Percentiles rank a stretch among this genome's conserved stretches.
Conservation (phyloP, 2,888 invertebrate species). For the Heliconius cydno region DNA sequence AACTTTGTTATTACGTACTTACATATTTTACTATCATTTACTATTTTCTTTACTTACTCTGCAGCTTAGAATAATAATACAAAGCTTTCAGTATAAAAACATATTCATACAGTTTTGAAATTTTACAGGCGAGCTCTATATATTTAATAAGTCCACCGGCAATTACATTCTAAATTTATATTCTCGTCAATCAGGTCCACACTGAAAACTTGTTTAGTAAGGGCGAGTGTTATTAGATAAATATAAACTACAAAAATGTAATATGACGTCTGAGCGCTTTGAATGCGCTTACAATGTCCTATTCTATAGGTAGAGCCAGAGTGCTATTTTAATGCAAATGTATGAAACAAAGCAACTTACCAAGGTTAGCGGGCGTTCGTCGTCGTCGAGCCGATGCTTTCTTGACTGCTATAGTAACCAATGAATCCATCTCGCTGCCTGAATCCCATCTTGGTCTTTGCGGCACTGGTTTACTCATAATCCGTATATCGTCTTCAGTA, state of each 20-base stretch:
- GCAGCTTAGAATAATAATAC: no score
- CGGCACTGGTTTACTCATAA: conserved; percentile 61
- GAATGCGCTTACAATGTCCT: conserved; percentile 27
- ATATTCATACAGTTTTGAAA: not conserved
- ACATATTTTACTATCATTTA: no score
- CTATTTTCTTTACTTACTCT: no score
- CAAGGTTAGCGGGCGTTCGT: conserved; percentile 77
- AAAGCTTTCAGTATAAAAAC: not conserved
- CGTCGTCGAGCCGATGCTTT: conserved; percentile 86
- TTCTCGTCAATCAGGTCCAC: conserved; percentile 31
- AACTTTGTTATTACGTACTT: no score
- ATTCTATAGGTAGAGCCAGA: conserved; percentile 25
- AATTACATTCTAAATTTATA: conserved; percentile 34
- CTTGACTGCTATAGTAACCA: conserved; percentile 85
- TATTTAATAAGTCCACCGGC: conserved; percentile 1
- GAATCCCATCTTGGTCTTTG: conserved; percentile 77
- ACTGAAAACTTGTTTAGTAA: conserved; percentile 32
- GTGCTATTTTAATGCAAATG: conserved; percentile 39
- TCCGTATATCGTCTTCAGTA: conserved; percentile 76
- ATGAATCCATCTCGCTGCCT: conserved; percentile 83
- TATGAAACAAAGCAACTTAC: conserved; percentile 52
- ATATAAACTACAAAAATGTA: conserved; percentile 27
- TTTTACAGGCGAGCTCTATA: conserved; percentile 7
- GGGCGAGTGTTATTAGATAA: conserved; percentile 30
- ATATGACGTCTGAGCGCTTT: conserved; percentile 14